Evolutionary conservation across 1,140 invertebrate species (phyloP).

Genomic region (Scylla paramamosain): DNA sequence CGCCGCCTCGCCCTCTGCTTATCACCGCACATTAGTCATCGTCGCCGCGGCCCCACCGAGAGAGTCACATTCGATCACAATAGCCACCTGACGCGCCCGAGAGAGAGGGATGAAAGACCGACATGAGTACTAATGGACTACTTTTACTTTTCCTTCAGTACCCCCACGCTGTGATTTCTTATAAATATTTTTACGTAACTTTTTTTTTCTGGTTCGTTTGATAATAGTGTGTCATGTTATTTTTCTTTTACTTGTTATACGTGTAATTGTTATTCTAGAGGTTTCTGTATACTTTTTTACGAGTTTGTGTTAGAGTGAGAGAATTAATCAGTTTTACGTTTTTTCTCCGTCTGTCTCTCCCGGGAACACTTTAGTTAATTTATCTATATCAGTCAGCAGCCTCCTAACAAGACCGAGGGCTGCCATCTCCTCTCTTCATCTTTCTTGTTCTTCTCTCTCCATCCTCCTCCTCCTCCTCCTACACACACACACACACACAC

Average conservation of each 20-base stretch:
- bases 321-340: not conserved
- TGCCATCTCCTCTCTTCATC: not conserved
- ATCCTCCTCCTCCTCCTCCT: not conserved
- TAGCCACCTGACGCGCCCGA: not conserved
- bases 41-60: not conserved
- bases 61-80: conserved; percentile 21
- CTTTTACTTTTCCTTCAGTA: not conserved
- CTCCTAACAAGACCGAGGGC: not conserved
- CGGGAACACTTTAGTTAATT: not conserved
- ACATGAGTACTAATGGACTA: not conserved
- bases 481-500: no score
- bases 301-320: not conserved
- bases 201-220: no score
- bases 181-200: no score
- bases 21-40: conserved; percentile 12
- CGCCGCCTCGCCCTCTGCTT: not conserved
- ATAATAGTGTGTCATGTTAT: no score
- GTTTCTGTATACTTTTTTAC: not conserved
- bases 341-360: not conserved
- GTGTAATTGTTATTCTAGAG: not conserved
- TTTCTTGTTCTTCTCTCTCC: not conserved
- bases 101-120: not conserved
- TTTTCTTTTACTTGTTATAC: not conserved
- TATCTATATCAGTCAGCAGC: not conserved
- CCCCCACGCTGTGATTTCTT: no score